phyloP scores from a whole-genome alignment of 2,797 vertebrate genomes.

The Acridotheres tristis region DNA sequence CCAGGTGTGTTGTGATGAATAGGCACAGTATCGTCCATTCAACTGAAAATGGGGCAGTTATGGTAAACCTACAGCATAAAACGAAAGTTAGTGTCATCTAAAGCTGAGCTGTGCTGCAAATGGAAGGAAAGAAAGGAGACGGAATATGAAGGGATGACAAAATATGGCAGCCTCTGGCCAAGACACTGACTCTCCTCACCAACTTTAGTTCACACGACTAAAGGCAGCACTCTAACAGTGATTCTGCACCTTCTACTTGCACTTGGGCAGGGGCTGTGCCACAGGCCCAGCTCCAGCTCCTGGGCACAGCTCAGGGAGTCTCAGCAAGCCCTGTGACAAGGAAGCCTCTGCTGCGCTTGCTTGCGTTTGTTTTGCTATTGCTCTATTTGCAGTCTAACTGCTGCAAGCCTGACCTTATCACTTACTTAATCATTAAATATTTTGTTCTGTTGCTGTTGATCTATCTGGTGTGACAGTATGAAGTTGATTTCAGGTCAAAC shows the following conservation, averaged over 20 bases:
- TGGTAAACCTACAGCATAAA: neutral
- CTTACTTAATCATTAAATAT: constrained; percentile 23
- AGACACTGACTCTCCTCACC: neutral
- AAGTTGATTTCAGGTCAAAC: neutral
- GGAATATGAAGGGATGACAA: neutral
- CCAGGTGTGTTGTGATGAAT: neutral
- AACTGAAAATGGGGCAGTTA: neutral
- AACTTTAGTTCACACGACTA: neutral
- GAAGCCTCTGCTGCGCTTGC: neutral
- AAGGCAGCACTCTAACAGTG: neutral
- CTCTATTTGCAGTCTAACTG: neutral
- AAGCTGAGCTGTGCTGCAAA: neutral
- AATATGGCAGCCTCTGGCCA: rapidly evolving
- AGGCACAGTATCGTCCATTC: neutral
- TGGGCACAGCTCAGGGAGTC: neutral
- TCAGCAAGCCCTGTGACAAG: neutral
- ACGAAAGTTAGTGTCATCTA: neutral
- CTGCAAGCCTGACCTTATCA: neutral
- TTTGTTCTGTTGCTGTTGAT: neutral
- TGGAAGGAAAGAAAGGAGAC: neutral
- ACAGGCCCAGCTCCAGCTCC: neutral
- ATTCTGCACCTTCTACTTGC: neutral
- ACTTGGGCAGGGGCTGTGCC: neutral
- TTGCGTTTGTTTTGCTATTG: neutral
- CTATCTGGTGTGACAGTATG: neutral